These are phyloP conservation scores for Pempheris klunzingeri DNA, from an alignment of 2,797 vertebrate genomes.

Conservation along the genomic window DNA sequence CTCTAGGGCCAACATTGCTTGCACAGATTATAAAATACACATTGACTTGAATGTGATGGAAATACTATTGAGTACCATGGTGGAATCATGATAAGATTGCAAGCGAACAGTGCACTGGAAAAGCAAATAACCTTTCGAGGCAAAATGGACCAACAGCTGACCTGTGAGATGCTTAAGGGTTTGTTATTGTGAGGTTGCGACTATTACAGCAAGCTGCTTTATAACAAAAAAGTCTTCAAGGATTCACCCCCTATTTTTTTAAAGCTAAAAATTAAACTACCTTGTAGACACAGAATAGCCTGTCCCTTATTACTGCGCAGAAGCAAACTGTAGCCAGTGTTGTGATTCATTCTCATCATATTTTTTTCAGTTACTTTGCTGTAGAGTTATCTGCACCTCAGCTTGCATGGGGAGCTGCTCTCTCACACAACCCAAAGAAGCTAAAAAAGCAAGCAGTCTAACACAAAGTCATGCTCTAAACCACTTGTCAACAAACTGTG, in stretches of 20 bases:
- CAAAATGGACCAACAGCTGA: slow-evolving; percentile 8
- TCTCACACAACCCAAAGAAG: background rate
- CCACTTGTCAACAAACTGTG: slow-evolving; percentile 1
- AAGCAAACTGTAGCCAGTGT: background rate
- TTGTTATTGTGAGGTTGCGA: slow-evolving; percentile 3
- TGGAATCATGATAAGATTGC: slow-evolving; percentile 37
- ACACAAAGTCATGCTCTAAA: slow-evolving; percentile 5
- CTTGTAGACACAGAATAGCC: background rate
- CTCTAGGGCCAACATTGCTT: slow-evolving; percentile 33
- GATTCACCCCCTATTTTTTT: slow-evolving; percentile 24
- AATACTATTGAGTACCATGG: slow-evolving; percentile 16
- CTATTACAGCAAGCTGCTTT: background rate
- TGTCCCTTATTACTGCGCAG: background rate
- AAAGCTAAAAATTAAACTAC: slow-evolving; percentile 28
- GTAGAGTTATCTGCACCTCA: slow-evolving; percentile 3
- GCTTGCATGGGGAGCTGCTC: background rate
- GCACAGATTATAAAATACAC: slow-evolving; percentile 54
- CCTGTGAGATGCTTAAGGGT: slow-evolving; percentile 18
- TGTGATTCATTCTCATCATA: slow-evolving; percentile 30
- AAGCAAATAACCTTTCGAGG: slow-evolving; percentile 39
- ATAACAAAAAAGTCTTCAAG: slow-evolving; percentile 9
- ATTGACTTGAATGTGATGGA: slow-evolving; percentile 35
- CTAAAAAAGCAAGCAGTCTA: slow-evolving; percentile 2
- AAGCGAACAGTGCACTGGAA: background rate
- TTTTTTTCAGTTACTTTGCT: slow-evolving; percentile 16